phyloP scores from a whole-genome alignment of 2,888 invertebrate species.

The Temnothorax rugatulus region DNA sequence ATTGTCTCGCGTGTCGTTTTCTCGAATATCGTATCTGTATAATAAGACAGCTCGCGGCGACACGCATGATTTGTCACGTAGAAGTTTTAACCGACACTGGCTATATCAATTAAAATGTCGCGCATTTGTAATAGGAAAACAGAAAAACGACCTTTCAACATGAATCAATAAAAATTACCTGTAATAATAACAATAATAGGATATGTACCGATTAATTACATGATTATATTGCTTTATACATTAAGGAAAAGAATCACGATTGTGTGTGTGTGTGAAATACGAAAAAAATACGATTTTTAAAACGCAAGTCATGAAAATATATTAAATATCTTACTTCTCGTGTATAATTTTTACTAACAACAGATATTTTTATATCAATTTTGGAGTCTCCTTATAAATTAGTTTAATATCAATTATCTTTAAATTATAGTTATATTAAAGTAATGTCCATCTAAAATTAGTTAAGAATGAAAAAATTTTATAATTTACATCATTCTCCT shows the following conservation, averaged over 20 bases:
- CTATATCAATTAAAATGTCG: neutral
- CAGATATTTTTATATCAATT: neutral
- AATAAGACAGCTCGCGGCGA: neutral
- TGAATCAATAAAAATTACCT: neutral
- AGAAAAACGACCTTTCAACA: neutral
- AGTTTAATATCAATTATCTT: neutral
- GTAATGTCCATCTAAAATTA: neutral
- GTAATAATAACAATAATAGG: neutral
- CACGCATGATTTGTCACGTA: neutral
- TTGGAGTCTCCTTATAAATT: neutral
- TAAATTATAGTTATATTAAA: neutral
- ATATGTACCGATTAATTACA: neutral
- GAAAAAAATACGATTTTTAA: neutral
- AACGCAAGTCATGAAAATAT: neutral
- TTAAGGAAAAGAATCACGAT: neutral
- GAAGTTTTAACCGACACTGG: neutral
- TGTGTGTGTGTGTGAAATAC: neutral
- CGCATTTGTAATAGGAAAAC: neutral
- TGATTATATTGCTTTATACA: neutral
- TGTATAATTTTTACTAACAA: neutral
- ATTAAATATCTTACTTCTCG: neutral
- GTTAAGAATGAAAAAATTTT: neutral
- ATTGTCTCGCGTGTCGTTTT: neutral
- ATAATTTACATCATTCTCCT: neutral
- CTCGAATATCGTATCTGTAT: neutral